Evolutionary conservation across 2,113 vertebrate genomes (phyloP).

Genomic region (Centropus unirufus): DNA sequence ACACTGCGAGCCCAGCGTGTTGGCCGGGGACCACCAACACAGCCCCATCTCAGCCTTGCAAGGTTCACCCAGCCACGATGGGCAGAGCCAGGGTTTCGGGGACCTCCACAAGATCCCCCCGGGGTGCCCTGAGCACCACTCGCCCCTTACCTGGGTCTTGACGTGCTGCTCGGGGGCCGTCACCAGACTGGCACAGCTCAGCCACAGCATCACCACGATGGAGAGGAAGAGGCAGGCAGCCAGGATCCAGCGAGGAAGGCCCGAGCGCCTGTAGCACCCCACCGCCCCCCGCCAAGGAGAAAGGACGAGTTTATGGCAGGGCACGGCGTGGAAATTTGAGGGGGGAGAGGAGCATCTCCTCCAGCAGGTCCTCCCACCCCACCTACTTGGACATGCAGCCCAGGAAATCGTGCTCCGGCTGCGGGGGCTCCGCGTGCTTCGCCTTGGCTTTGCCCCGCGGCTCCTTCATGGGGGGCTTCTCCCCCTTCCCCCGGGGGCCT

Average conservation of each 20-base stretch:
- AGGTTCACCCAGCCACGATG: fast-evolving
- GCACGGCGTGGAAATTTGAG: neutral
- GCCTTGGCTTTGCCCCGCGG: constrained; percentile 75
- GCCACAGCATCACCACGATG: constrained; percentile 96
- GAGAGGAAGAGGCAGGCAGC: constrained; percentile 94
- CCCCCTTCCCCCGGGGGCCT: constrained; percentile 79
- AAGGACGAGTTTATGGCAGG: constrained; percentile 5
- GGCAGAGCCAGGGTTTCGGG: neutral
- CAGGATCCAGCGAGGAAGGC: constrained; percentile 95
- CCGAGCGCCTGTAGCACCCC: constrained; percentile 85
- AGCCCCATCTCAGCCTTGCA: fast-evolving
- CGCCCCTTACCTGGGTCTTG: constrained; percentile 85
- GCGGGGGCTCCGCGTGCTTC: constrained; percentile 71
- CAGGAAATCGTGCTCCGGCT: constrained; percentile 90
- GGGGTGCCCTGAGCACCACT: fast-evolving
- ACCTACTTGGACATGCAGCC: constrained; percentile 96
- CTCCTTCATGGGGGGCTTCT: constrained; percentile 75
- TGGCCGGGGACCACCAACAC: fast-evolving
- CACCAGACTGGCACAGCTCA: constrained; percentile 94
- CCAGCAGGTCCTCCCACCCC: neutral
- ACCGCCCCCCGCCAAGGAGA: constrained; percentile 36
- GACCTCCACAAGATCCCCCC: fast-evolving
- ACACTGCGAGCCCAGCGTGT: fast-evolving
- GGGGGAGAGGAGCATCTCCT: neutral
- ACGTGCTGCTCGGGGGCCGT: constrained; percentile 92